These are phyloP conservation scores for Oxyruncus cristatus DNA, from an alignment of 2,113 vertebrate genomes.

Conservation along the genomic window DNA sequence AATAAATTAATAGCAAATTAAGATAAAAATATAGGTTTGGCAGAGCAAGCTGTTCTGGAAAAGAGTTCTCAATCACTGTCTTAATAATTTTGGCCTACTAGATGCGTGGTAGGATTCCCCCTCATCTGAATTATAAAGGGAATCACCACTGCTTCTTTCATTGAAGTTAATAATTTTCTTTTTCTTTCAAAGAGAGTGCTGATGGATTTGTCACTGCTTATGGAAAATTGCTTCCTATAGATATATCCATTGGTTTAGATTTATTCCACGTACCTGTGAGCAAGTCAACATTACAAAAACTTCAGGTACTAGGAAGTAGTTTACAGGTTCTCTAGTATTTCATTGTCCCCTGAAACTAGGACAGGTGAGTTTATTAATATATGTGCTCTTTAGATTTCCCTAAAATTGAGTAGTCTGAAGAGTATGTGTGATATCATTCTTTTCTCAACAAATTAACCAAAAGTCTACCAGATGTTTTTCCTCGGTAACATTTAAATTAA, in stretches of 20 bases:
- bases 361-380: not conserved
- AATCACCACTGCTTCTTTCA: not conserved
- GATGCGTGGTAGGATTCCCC: not conserved
- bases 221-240: not conserved
- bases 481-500: not conserved
- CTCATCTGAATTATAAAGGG: not conserved
- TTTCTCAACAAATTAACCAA: not conserved
- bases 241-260: not conserved
- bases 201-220: not conserved
- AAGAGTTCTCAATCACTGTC: not conserved
- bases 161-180: not conserved
- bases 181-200: not conserved
- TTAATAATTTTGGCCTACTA: not conserved
- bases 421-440: not conserved
- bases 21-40: not conserved
- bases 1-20: constrained; percentile 5
- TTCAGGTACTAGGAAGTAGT: not conserved
- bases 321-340: not conserved
- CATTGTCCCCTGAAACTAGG: not conserved
- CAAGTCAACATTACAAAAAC: not conserved
- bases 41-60: not conserved
- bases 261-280: not conserved
- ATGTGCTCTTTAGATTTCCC: not conserved
- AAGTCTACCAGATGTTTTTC: not conserved
- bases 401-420: not conserved